A percentile compares a stretch with the other conserved stretches of the same genome.
phyloP scores from a whole-genome alignment of 2,797 vertebrate species.

The Cuculus canorus region DNA sequence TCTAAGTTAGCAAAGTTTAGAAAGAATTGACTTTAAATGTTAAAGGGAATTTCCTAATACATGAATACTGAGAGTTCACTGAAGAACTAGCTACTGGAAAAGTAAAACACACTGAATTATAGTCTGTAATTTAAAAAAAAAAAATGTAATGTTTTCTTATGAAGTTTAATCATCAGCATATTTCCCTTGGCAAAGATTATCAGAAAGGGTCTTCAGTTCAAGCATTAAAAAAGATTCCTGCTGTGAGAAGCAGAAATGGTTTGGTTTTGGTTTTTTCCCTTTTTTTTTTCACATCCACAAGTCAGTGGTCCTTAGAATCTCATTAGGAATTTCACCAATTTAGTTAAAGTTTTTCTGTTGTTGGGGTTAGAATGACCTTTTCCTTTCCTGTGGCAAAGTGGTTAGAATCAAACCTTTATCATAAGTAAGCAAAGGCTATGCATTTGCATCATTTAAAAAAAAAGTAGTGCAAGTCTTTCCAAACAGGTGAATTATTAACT shows the following conservation, averaged over 20 bases:
- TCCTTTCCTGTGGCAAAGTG: background rate
- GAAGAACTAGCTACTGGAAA: background rate
- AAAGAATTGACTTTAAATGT: background rate
- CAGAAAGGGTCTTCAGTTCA: background rate
- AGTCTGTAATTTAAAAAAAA: background rate
- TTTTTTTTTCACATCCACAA: accelerated
- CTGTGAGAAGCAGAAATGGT: background rate
- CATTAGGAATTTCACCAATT: background rate
- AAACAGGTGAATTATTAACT: background rate
- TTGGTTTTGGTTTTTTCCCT: no score
- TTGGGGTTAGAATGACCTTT: background rate
- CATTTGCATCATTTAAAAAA: background rate
- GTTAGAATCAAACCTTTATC: background rate
- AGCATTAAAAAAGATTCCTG: background rate
- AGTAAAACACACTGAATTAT: background rate
- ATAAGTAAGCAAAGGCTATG: background rate
- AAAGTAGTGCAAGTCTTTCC: background rate
- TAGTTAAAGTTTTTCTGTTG: background rate
- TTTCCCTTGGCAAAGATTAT: background rate
- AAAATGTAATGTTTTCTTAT: background rate
- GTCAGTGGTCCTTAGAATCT: background rate
- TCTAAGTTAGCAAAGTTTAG: background rate
- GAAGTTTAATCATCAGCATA: background rate
- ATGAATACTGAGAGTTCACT: background rate
- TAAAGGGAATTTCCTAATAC: background rate